Evolutionary conservation across 2,888 invertebrate species (phyloP).

Genomic region (Amphipoea lucens): DNA sequence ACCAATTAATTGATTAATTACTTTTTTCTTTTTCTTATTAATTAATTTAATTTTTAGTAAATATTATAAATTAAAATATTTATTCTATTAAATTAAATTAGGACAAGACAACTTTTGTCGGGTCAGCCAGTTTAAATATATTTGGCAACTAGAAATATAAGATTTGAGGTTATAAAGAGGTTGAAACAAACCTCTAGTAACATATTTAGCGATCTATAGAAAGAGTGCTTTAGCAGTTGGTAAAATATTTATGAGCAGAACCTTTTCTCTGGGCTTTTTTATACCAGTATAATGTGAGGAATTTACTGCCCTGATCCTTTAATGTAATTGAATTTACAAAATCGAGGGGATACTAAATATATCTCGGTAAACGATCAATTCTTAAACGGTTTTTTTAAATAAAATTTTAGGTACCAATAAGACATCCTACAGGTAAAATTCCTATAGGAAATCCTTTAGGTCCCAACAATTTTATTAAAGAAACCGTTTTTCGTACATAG

Average conservation of each 20-base stretch:
- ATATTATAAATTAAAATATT: constrained; percentile 87
- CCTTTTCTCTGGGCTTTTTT: constrained; percentile 82
- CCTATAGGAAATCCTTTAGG: too few relatives aligned
- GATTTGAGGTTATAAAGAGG: not conserved
- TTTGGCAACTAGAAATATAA: constrained; percentile 7
- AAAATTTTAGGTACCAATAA: not conserved
- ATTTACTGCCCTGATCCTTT: constrained; percentile 81
- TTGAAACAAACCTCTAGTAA: constrained; percentile 30
- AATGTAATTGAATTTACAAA: constrained; percentile 82
- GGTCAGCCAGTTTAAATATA: not conserved
- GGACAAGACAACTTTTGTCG: not conserved
- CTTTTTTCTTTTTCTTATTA: constrained; percentile 80
- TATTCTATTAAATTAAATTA: constrained; percentile 69
- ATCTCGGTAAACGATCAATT: constrained; percentile 65
- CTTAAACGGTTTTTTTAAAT: not conserved
- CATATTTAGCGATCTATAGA: constrained; percentile 60
- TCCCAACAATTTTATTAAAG: too few relatives aligned
- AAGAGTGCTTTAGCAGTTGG: constrained; percentile 69
- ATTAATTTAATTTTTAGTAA: constrained; percentile 88
- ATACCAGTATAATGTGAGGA: constrained; percentile 81
- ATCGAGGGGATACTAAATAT: constrained; percentile 71
- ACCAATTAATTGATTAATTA: constrained; percentile 90
- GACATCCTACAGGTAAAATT: too few relatives aligned
- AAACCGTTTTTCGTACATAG: too few relatives aligned
- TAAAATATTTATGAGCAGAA: constrained; percentile 84